Evolutionary conservation across 1,140 invertebrate species (phyloP), one percentile per base, ranked within the genome.

Genomic region (Drosophila pruinosa): DNA sequence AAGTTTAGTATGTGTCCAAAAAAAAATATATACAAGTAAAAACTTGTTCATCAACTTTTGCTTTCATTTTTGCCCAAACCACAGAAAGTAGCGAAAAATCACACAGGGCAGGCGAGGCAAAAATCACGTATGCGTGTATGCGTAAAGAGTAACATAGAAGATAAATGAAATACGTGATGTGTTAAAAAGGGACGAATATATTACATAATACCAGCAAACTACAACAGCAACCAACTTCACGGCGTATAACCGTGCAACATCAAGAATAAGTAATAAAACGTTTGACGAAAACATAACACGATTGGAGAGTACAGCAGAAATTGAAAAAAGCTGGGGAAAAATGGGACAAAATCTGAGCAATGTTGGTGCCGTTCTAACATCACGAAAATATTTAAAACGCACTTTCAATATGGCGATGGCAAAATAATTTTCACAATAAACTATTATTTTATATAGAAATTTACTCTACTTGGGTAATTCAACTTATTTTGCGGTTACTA

Each of bases 41-140:
- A 86, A 81, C 78, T 82, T 75, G 86, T 86, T 70, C 85, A 72
- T 88, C 86, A 89, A 89, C 86, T 89, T 89, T 89, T 89, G 86
- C 86, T 89, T 89, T 89, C 86, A 81, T 88, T 88, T 86, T 88
- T 58, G 58, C 58, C 34, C 59, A 64, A 64, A 56, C 59, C 34
- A 43, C 67, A 54, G 41, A 68, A 68, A 69, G 78, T 78, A 61
- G 83, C 72, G 64, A 89, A 89, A 86, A 86, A 78, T 78, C 63
- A 50, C 75, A 83, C 57, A 72, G 54, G 39, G 72, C 53, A 70
- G 68, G 63, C 81, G 41, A 76, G 71, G 48, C 47, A 78, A 78
- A 81, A 88, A 88, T 88, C 83, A 88, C 83, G 72, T 88, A 88
- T 85, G 80, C 69, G 77, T 64, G 72, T 88, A 88, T 85, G 80